phyloP scores from a whole-genome alignment of 37 sponge, comb jelly and placozoan species.

The Chondrilla cf. caribensis region DNA sequence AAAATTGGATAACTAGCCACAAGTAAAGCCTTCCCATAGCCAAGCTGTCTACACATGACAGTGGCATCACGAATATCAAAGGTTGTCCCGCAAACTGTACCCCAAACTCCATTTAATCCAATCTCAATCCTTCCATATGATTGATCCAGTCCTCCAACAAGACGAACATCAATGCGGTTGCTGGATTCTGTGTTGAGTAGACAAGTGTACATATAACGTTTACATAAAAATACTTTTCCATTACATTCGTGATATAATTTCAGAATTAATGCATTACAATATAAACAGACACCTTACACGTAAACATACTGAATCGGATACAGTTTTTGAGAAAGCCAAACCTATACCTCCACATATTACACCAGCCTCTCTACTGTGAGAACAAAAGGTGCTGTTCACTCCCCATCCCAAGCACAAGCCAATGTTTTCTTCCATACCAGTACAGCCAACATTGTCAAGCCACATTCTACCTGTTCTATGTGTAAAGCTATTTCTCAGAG shows the following conservation, averaged over 20 bases:
- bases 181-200: no score
- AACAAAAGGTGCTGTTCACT: neutral
- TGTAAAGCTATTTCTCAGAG: neutral
- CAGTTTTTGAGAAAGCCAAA: no score
- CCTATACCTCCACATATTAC: constrained; percentile 2
- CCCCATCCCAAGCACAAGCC: neutral
- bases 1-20: neutral
- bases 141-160: neutral
- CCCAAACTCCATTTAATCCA: constrained; percentile 46
- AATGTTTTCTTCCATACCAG: neutral
- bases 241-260: no score
- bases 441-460: neutral
- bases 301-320: no score
- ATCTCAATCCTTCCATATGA: constrained; percentile 58
- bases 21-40: neutral
- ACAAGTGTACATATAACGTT: no score
- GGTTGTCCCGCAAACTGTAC: constrained; percentile 56
- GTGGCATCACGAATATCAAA: constrained; percentile 55
- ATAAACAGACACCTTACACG: no score
- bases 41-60: constrained; percentile 46
- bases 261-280: no score
- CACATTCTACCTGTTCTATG: neutral
- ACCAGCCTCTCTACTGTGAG: neutral
- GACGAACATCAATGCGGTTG: neutral
- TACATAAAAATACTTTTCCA: no score